phyloP scores from a whole-genome alignment of 2,888 invertebrate species.

The Hirtodrosophila trivittata region DNA sequence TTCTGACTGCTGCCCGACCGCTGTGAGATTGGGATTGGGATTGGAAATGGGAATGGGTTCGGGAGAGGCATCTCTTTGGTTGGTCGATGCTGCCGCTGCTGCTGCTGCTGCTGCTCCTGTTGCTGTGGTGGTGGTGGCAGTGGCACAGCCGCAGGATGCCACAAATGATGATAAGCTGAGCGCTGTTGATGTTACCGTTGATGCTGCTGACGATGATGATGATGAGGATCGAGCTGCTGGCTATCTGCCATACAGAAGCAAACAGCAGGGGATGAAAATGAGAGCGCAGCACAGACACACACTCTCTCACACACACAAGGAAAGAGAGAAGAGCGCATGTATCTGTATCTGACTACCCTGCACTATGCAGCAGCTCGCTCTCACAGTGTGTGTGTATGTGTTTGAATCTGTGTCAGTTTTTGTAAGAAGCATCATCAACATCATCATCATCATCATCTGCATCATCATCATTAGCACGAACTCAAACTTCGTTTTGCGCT shows the following conservation, averaged over 20 bases:
- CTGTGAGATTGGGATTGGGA: slow-evolving; percentile 10
- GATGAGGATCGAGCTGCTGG: slow-evolving; percentile 58
- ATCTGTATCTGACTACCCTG: slow-evolving; percentile 54
- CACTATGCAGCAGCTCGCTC: slow-evolving; percentile 23
- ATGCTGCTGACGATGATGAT: slow-evolving; percentile 37
- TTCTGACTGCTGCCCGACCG: slow-evolving; percentile 34
- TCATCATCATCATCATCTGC: slow-evolving; percentile 35
- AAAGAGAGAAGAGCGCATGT: slow-evolving; percentile 17
- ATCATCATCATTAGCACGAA: slow-evolving; percentile 9
- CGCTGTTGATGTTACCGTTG: background rate
- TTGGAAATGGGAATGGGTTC: slow-evolving; percentile 7
- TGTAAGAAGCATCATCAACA: slow-evolving; percentile 46
- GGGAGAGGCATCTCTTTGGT: slow-evolving; percentile 53
- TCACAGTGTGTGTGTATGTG: slow-evolving; percentile 14
- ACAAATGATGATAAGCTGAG: slow-evolving; percentile 12
- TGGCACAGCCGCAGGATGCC: slow-evolving; percentile 35
- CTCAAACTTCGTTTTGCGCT: slow-evolving; percentile 3
- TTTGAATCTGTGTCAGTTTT: slow-evolving; percentile 77
- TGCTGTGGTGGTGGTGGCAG: slow-evolving; percentile 19
- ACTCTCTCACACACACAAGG: slow-evolving; percentile 11
- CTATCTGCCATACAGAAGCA: slow-evolving; percentile 57
- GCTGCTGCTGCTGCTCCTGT: slow-evolving; percentile 1
- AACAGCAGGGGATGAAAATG: slow-evolving; percentile 81
- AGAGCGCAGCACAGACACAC: slow-evolving; percentile 19
- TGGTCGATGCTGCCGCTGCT: slow-evolving; percentile 31